phyloP scores from a whole-genome alignment of 1,140 invertebrate species.

The Atopsyche davidsoni region DNA sequence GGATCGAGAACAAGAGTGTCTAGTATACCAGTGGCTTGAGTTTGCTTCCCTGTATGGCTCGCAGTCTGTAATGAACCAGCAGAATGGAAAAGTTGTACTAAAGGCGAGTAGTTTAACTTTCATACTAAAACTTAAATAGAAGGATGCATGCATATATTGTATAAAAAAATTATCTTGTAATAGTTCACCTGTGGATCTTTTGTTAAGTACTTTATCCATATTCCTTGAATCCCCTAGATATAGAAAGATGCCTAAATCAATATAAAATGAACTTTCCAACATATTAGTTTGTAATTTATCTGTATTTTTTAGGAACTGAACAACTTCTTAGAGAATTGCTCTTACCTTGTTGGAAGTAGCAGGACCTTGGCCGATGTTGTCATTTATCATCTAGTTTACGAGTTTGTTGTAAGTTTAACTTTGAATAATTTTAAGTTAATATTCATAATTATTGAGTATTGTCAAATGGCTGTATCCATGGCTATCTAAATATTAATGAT shows the following conservation, averaged over 20 bases:
- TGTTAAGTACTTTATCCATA: background rate
- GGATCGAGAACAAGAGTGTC: conserved; percentile 6
- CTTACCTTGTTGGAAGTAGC: conserved; percentile 24
- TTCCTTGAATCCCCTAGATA: background rate
- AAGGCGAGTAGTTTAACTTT: conserved; percentile 33
- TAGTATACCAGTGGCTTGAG: conserved; percentile 26
- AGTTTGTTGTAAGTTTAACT: conserved; percentile 24
- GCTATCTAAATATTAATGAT: too few relatives aligned
- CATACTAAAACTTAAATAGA: too few relatives aligned
- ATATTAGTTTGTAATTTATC: background rate
- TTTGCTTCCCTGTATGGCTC: conserved; percentile 17
- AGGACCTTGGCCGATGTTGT: conserved; percentile 24
- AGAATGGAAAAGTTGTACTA: conserved; percentile 37
- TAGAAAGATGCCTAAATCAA: background rate
- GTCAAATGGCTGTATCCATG: too few relatives aligned
- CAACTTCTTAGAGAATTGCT: conserved; percentile 23
- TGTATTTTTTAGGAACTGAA: conserved; percentile 23
- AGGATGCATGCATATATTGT: too few relatives aligned
- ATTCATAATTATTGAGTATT: too few relatives aligned
- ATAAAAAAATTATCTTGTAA: background rate
- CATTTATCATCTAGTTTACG: conserved; percentile 21
- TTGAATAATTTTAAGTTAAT: background rate
- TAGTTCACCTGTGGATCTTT: background rate
- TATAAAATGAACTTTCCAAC: background rate
- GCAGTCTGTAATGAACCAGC: conserved; percentile 19